These are phyloP conservation scores for Sylvicapra grimmia DNA, from an alignment of 2,113 vertebrate species.

Conservation along the genomic window DNA sequence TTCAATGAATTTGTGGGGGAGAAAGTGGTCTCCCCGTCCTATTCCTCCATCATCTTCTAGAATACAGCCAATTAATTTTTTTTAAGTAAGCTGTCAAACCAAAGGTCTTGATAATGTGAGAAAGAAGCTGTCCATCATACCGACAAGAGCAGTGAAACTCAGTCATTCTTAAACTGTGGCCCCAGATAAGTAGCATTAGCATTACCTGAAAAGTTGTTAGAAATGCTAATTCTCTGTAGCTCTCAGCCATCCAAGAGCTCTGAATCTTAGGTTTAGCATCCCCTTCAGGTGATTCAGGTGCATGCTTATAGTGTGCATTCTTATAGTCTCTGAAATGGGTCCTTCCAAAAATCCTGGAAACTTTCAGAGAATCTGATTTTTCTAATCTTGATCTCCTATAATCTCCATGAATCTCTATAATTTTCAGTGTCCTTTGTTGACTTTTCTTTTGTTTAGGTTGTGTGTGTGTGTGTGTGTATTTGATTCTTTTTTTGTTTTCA, in stretches of 20 bases:
- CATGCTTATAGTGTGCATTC: not conserved
- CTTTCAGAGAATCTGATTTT: not conserved
- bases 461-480: not conserved
- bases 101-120: not conserved
- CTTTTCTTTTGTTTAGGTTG: not conserved
- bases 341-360: not conserved
- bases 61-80: not conserved
- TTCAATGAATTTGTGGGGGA: not conserved
- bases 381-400: not conserved
- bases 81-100: not conserved
- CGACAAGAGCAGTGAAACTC: not conserved
- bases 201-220: not conserved
- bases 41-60: not conserved
- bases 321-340: not conserved
- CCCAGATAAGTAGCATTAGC: not conserved
- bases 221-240: not conserved
- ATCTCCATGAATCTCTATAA: not conserved
- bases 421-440: not conserved
- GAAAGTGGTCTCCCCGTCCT: not conserved
- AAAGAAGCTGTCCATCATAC: not conserved
- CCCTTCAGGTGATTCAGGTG: not conserved
- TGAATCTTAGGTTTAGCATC: not conserved
- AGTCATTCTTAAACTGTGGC: not conserved
- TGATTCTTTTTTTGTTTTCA: not conserved
- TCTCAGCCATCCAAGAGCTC: not conserved